Base-by-base conservation (phyloP, 2,113 vertebrate genomes). In the Podarcis raffonei region DNA sequence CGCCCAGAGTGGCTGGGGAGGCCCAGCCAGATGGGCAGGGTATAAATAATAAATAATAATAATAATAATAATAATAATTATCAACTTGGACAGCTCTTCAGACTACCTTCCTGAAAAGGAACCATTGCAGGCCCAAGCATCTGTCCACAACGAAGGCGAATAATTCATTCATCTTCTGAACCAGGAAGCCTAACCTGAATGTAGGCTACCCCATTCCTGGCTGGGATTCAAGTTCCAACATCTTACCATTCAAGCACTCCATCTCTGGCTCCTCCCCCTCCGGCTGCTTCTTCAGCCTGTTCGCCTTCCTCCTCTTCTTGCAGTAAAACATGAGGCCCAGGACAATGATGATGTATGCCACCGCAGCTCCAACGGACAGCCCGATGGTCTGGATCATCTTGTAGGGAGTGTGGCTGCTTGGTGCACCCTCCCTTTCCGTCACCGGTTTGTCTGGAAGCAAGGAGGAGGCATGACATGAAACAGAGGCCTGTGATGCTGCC, bases 381-480 rank as follows among this genome's bases (percentile, higher is more conserved):
- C 98, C 99, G 0, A 99, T 99, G 86, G 99, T 99, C 96, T 99
- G 99, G 97, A 99, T 99, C 98, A 99, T 99, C 96, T 99, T 99
- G 90, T 99, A 99, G 1, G 99, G 98, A 0, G 98, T 98, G 90
- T 96, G 98, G 90, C 96, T 98, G 13, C 96, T 96, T 0, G 93
- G 96, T 0, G 92, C 95, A 0, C 95, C 95, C 0, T 95, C 92
- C 20, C 81, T 88, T 12, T 92, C 90, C 0, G 69, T 93, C 71
- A 93, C 25, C 0, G 98, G 98, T 91, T 99, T 99, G 59, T 99
- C 98, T 99, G 96, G 75, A 82, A 90, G 39, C 39, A 35, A 96
- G 30, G 95, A 1, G 91, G 27, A 62, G 87, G 42, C 0, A 3
- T 48, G 48, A 48, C 30, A 22, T 77, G 5, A 75, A 15, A 2